Base-by-base conservation (phyloP, 2,888 invertebrate genomes). In the Drosophila emarginata region DNA sequence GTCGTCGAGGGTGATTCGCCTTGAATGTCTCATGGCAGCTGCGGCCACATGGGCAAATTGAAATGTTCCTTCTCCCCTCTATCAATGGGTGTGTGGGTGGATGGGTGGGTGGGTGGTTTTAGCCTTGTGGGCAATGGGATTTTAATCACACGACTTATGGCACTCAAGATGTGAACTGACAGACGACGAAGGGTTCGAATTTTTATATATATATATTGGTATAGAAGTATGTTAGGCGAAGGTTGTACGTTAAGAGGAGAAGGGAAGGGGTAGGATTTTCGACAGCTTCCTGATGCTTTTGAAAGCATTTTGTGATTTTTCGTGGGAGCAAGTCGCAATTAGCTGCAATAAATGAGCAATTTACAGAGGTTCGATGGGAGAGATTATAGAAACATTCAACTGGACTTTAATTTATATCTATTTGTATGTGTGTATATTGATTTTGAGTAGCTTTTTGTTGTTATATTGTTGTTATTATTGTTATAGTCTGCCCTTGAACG, bases 91-190 rank as follows among this genome's bases (percentile, higher is more conserved):
- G 18, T 57, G 28, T 36, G 6, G n/a, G n/a, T n/a, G n/a, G n/a
- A n/a, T 51, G 72, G 54, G 51, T 68, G 61, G 39, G 18, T 73
- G 72, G 67, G 60, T 64, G 85, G 80, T 76, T 82, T 79, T 77
- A 74, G 78, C 83, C 81, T 87, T 82, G 82, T 78, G 79, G 87
- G 87, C 90, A 84, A 91, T 90, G 91, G 88, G 89, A 88, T 90
- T 91, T 90, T 91, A 91, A 91, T 91, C 89, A 91, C 89, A 90
- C 90, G 90, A 91, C 91, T 91, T 91, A 91, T 91, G 91, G 89
- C 91, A 91, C 91, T 90, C 90, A 85, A 87, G 87, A 91, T 89
- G 85, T 89, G 87, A 90, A 89, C 89, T 90, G 91, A 91, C 91
- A 91, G 90, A 80, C 83, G 79, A 83, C 75, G 85, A 80, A 80